Evolutionary conservation across 64 coral and sea anemone genomes (phyloP), one percentile per base, ranked within the genome.

Genomic region (Trachythela sp.): DNA sequence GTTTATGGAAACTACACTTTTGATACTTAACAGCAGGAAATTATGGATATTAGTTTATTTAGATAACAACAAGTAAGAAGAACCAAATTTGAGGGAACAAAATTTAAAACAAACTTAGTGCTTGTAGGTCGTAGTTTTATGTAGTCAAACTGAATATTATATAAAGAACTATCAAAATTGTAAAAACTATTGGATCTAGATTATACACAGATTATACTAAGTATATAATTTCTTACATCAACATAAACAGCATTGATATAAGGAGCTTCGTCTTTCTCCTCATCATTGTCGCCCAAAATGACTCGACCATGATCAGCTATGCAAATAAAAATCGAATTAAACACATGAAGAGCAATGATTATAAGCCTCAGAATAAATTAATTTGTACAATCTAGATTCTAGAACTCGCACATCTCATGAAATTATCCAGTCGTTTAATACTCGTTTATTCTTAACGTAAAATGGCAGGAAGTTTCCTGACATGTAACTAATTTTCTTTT

Each of bases 191-290:
- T 52, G 7, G 13, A 52, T 52, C 22, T 52, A 1, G 13, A 52
- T 52, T 11, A 11, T 1, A 15, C 13, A 52, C 0, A 52, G 13
- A 15, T 52, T 52, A 15, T 52, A 52, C 22, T 0, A 64, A 64
- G 0, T 64, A 64, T 7, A 6, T 13, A 13, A 70, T 17, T 87
- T 94, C 95, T 89, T 49, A 97, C 95, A 39, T 92, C 83, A 85
- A 97, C 92, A 43, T 92, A 91, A 2, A 97, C 95, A 24, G 95
- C 95, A 36, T 97, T 97, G 14, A 97, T 97, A 86, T 97, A 97
- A 4, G 95, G 92, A 1, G 90, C 92, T 26, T 85, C n/a, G 33
- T 97, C 95, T 51, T 94, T 97, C 45, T 97, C 95, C 34, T 97
- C 95, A 67, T 94, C 86, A 38, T 92, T n/a, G n/a, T n/a, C 95